Base-by-base conservation (phyloP, 2,797 vertebrate genomes). In the Pteropus rufus region DNA sequence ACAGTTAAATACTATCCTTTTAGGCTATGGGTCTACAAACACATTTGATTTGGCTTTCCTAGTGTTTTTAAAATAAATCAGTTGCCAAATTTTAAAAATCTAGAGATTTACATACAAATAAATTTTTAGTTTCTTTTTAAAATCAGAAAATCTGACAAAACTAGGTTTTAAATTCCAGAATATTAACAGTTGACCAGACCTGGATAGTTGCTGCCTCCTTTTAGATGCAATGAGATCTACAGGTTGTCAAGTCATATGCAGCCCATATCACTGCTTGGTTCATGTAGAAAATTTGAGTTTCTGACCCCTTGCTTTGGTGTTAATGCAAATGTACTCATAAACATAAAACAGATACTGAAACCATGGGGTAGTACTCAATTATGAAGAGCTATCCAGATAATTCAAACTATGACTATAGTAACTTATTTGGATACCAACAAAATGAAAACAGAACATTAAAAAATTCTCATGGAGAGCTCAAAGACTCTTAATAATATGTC, bases 141-240 rank as follows among this genome's bases (percentile, higher is more conserved):
- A 91, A 91, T 93, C 41, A 93, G 64, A 93, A 84, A 16, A 94
- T 60, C 73, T 97, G 84, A 54, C 31, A 87, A 96, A 95, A 95
- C 82, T 67, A 92, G 70, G 87, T 87, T n/a, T 54, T 94, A 39
- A 93, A 85, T 90, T 95, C 73, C 23, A 44, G 34, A 73, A 89
- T 0, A 90, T 72, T 46, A 69, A 69, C 52, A 70, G 73, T 1
- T 93, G 75, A 79, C 58, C 60, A 95, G 46, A 80, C 26, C 49
- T 52, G n/a, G 72, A 80, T 11, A 81, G 62, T 4, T 60, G 58
- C 58, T 70, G 69, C 31, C 34, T 90, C 76, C 72, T 93, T 85
- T 92, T 44, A 93, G 82, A 85, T 52, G 24, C 3, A 16, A 80
- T 0, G 8, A 83, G 88, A 80, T 19, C 67, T 69, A 62, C 5